Conservation (phyloP, 1,140 invertebrate species). For the Brachionus paranguensis region DNA sequence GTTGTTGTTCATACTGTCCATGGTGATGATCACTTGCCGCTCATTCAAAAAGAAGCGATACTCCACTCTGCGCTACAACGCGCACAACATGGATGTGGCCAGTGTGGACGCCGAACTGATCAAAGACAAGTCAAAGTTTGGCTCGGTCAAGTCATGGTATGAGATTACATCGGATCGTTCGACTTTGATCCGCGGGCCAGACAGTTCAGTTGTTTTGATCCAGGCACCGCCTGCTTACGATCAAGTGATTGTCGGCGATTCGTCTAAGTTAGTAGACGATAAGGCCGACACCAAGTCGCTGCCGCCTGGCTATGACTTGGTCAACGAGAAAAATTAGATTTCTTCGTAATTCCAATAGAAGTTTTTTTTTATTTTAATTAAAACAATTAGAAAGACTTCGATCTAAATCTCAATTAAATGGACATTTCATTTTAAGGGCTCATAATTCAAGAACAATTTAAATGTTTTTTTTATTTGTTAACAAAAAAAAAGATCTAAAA, state of each 20-base stretch:
- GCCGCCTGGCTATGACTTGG: neutral
- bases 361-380: neutral
- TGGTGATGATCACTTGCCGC: neutral
- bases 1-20: slow-evolving; percentile 1
- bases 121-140: slow-evolving; percentile 11
- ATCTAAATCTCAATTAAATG: neutral
- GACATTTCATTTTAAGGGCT: neutral
- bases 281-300: neutral
- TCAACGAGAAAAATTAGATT: slow-evolving; percentile 26
- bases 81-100: slow-evolving; percentile 7
- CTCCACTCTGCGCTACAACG: neutral
- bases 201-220: neutral
- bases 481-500: neutral
- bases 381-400: neutral
- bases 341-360: neutral
- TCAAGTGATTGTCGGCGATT: slow-evolving; percentile 18
- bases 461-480: neutral
- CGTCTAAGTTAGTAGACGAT: neutral
- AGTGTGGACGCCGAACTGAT: neutral
- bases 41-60: slow-evolving; percentile 21
- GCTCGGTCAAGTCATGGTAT: slow-evolving; percentile 18
- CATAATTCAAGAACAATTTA: neutral
- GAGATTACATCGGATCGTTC: slow-evolving; percentile 18
- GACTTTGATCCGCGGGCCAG: neutral
- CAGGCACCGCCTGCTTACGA: slow-evolving; percentile 33